Evolutionary conservation across 2,888 invertebrate species (phyloP), one percentile per base, ranked within the genome.

Genomic region (Melanargia galathea): DNA sequence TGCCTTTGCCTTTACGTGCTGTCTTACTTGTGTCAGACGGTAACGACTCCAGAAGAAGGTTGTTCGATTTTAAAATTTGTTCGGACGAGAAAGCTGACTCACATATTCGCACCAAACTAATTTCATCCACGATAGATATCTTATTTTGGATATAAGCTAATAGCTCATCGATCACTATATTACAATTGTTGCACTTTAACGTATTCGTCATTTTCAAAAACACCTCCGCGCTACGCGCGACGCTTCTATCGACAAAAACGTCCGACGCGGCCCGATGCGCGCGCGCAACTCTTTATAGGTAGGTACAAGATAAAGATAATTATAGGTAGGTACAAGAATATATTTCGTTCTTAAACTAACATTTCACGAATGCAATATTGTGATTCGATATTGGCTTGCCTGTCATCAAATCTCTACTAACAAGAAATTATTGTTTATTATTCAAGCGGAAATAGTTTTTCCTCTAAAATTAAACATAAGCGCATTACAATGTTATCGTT

Each of bases 1-100:
- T 66, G 16, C 66, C 69, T 48, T 65, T 58, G 26, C 55, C 48
- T 62, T 68, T 71, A 1, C 48, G 48, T 24, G 24, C 13, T 10
- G 24, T 20, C 24, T 48, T 48, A 24, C 66, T 55, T 7, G 38
- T 8, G 10, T 66, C 65, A 7, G 61, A 49, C 11, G 67, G 68
- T 11, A 65, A 24, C 3, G 63, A 66, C 11, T 63, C 62, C 20
- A 65, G 33, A 8, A 70, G 45, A n/a, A 68, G 43, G 8, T n/a
- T 35, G 5, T 66, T 68, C n/a, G 70, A 58, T 24, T 58, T 51
- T 40, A 63, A 54, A 26, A 70, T 65, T 59, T 66, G 57, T 13
- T 66, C 16, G 60, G 60, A n/a, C n/a, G n/a, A n/a, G n/a, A n/a
- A n/a, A n/a, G n/a, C n/a, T n/a, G n/a, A n/a, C n/a, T n/a, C n/a